A percentile compares a stretch with the other conserved stretches of the same genome.
phyloP scores from a whole-genome alignment of 2,113 vertebrate species.

The Galbula dea region DNA sequence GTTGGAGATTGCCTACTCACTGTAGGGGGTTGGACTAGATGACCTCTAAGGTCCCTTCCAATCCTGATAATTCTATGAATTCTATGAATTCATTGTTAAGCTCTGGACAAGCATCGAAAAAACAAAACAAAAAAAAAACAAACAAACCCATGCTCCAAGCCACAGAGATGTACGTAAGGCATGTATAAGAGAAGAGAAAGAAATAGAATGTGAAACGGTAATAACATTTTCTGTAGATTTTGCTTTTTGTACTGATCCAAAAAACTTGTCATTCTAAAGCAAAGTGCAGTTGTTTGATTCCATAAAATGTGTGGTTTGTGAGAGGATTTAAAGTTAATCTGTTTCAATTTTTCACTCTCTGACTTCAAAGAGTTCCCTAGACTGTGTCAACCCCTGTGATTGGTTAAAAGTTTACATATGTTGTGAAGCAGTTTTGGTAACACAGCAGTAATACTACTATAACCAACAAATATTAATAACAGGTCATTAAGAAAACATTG shows the following conservation, averaged over 20 bases:
- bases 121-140: too few species aligned
- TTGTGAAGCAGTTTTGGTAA: constrained; percentile 24
- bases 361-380: constrained; percentile 1
- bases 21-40: too few species aligned
- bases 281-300: neutral
- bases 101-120: neutral
- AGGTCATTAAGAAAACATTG: neutral
- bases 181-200: neutral
- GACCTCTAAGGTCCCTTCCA: too few species aligned
- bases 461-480: neutral
- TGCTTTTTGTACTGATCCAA: neutral
- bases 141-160: neutral
- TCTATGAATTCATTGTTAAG: neutral
- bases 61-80: too few species aligned
- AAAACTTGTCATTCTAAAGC: neutral
- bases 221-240: neutral
- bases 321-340: constrained; percentile 30
- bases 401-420: constrained; percentile 6
- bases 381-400: neutral
- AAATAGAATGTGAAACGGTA: neutral
- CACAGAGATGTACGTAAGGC: neutral
- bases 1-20: too few species aligned
- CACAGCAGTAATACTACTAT: neutral
- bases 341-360: neutral
- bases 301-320: neutral